A percentile compares a stretch with the other conserved stretches of the same genome.
Conservation (phyloP, 2,113 vertebrate genomes). For the Cyprinodon tularosa region DNA sequence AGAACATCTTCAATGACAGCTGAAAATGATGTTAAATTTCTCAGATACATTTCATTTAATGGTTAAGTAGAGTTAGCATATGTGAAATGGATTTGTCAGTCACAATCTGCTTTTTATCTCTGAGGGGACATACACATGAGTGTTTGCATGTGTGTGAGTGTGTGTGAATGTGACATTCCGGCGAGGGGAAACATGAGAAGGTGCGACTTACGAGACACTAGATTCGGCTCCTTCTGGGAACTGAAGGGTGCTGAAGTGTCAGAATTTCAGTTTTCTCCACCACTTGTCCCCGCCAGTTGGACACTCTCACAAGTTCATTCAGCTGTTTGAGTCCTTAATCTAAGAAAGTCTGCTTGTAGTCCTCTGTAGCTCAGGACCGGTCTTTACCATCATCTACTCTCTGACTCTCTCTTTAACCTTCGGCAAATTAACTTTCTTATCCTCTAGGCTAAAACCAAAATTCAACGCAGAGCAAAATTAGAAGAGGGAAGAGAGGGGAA, state of each 20-base stretch:
- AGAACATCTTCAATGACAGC: no score
- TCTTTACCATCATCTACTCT: not conserved
- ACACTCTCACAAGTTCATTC: slow-evolving; percentile 45
- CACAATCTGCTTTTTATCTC: slow-evolving; percentile 55
- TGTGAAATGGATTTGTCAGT: slow-evolving; percentile 51
- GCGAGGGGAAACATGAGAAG: slow-evolving; percentile 70
- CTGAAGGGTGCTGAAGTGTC: slow-evolving; percentile 68
- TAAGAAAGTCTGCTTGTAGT: slow-evolving; percentile 9
- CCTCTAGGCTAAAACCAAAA: slow-evolving; percentile 61
- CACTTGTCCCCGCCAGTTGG: slow-evolving; percentile 48
- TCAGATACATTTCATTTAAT: no score
- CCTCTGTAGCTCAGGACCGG: slow-evolving; percentile 15
- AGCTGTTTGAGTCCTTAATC: slow-evolving; percentile 24
- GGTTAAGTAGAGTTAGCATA: slow-evolving; percentile 13
- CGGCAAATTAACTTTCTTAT: slow-evolving; percentile 45
- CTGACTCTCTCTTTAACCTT: slow-evolving; percentile 10
- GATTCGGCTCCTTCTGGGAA: slow-evolving; percentile 65
- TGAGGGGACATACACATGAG: slow-evolving; percentile 11
- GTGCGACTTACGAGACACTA: slow-evolving; percentile 70
- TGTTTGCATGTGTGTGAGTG: slow-evolving; percentile 1
- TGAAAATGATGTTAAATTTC: no score
- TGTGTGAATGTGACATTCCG: slow-evolving; percentile 58
- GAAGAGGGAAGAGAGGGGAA: slow-evolving; percentile 41
- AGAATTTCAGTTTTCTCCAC: slow-evolving; percentile 71
- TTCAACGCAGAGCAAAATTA: slow-evolving; percentile 39